Conservation (phyloP, 2,113 vertebrate species). For the Corynorhinus townsendii region DNA sequence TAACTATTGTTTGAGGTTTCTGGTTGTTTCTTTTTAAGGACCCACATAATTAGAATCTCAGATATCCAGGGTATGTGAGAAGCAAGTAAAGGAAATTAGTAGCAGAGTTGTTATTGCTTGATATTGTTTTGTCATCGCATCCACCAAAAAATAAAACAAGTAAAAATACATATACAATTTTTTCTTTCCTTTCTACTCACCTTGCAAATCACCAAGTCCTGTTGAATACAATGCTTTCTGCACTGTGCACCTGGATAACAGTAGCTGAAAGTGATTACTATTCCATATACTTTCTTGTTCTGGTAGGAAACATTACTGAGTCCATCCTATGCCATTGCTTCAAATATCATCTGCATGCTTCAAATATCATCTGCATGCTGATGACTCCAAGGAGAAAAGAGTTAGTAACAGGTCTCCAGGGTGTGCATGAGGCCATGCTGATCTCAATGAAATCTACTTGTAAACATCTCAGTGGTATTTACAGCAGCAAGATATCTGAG, state of each 20-base stretch:
- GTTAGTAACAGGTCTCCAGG: not conserved
- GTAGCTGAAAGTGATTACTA: not conserved
- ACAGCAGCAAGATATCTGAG: not conserved
- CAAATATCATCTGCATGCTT: not conserved
- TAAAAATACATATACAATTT: no score
- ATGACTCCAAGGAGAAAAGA: not conserved
- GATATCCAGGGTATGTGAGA: not conserved
- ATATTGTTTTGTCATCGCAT: not conserved
- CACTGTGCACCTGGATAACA: no score
- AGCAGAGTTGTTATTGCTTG: not conserved
- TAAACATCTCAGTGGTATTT: not conserved
- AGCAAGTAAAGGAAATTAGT: not conserved
- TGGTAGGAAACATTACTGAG: not conserved
- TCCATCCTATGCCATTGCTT: not conserved
- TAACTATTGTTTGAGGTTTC: not conserved
- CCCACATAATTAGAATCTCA: not conserved
- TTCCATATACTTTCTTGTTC: not conserved
- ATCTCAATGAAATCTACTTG: not conserved
- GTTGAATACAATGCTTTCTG: not conserved
- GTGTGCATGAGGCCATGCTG: not conserved
- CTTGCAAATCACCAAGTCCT: not conserved
- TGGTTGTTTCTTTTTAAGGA: not conserved
- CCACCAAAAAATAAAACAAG: no score
- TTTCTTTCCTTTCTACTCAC: not conserved
- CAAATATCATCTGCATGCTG: not conserved